Evolutionary conservation across 2,888 invertebrate genomes (phyloP).

Genomic region (Lasioglossum marginatum): DNA sequence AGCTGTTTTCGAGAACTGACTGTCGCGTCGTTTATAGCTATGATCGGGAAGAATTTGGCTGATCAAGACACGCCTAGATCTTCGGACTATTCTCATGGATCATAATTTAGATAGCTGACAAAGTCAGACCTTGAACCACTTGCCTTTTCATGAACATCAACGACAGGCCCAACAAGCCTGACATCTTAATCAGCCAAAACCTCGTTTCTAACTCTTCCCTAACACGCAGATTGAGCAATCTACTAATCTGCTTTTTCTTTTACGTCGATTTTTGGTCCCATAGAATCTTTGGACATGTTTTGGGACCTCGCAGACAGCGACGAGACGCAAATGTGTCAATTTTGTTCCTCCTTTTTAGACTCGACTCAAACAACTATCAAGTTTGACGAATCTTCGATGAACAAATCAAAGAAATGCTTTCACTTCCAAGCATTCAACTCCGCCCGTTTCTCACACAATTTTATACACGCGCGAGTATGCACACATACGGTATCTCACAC

Average conservation of each 20-base stretch:
- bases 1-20: slow-evolving; percentile 7
- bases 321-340: background rate
- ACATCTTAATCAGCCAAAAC: background rate
- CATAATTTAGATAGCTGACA: background rate
- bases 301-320: background rate
- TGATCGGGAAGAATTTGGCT: background rate
- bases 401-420: background rate
- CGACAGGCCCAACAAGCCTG: background rate
- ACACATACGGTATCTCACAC: background rate
- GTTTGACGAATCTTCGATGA: background rate
- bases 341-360: background rate
- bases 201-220: background rate
- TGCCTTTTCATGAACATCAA: background rate
- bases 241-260: background rate
- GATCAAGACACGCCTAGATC: background rate
- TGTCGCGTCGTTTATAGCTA: background rate
- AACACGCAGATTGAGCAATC: background rate
- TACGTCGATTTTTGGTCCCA: background rate
- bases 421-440: slow-evolving; percentile 10
- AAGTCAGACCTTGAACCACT: background rate
- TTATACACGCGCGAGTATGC: slow-evolving; percentile 11
- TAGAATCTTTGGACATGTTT: background rate
- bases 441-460: slow-evolving; percentile 27
- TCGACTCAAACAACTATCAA: background rate
- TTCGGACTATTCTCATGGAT: background rate